phyloP scores from a whole-genome alignment of 2,797 vertebrate species.

The Siniperca obscura region DNA sequence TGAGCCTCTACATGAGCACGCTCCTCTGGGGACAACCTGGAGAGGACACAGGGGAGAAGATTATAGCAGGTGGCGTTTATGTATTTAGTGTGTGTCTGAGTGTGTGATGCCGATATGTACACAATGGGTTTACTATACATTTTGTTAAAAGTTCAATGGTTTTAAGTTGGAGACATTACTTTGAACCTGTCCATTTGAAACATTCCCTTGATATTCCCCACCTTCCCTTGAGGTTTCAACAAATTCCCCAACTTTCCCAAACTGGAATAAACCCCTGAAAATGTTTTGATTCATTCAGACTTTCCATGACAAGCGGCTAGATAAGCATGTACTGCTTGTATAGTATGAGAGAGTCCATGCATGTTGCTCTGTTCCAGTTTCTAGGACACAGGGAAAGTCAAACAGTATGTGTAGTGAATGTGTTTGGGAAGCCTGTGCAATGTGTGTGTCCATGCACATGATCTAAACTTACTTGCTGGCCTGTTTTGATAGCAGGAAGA shows the following conservation, averaged over 20 bases:
- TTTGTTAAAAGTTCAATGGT: neutral
- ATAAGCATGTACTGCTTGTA: neutral
- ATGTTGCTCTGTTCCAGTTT: neutral
- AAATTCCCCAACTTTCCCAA: neutral
- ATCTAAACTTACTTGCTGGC: constrained; percentile 91
- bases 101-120: neutral
- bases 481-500: constrained; percentile 94
- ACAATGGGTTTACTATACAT: neutral
- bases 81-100: constrained; percentile 1
- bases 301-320: neutral
- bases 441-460: neutral
- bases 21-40: constrained; percentile 91
- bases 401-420: neutral
- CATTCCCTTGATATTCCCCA: neutral
- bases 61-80: neutral
- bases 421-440: neutral
- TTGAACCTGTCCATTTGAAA: neutral
- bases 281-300: neutral
- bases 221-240: neutral
- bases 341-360: neutral
- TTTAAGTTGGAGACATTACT: neutral
- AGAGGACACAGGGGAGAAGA: constrained; percentile 4
- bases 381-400: neutral
- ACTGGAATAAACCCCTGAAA: neutral
- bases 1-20: constrained; percentile 89